Conservation (phyloP, 2,113 vertebrate genomes). For the Caretta caretta region DNA sequence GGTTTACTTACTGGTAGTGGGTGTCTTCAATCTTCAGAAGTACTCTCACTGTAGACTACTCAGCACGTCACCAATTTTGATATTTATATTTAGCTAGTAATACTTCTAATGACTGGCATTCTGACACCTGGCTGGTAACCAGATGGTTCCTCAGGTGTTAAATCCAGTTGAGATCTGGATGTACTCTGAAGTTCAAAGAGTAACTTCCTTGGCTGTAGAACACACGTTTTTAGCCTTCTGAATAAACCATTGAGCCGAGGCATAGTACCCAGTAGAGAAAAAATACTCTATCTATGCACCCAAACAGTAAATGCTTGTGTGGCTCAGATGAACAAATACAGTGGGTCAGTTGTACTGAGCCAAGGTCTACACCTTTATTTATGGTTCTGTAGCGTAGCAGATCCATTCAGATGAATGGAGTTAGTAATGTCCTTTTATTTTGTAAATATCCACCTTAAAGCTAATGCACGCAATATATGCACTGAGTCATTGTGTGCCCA, state of each 20-base stretch:
- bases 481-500: neutral
- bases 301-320: neutral
- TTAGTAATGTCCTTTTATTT: neutral
- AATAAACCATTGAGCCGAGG: neutral
- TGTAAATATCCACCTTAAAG: neutral
- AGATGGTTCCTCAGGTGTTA: neutral
- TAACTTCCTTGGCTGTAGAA: neutral
- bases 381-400: neutral
- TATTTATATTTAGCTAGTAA: neutral
- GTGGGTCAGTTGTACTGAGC: neutral
- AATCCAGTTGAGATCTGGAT: neutral
- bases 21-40: neutral
- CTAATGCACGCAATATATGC: neutral
- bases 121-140: neutral
- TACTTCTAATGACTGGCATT: neutral
- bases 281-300: neutral
- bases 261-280: neutral
- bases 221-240: neutral
- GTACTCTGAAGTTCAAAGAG: neutral
- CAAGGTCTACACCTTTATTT: neutral
- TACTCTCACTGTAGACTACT: neutral
- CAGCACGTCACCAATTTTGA: accelerated
- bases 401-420: neutral
- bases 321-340: neutral
- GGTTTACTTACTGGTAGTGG: neutral